Evolutionary conservation across 2,888 invertebrate species (phyloP).

Genomic region (Synanthedon tipuliformis): DNA sequence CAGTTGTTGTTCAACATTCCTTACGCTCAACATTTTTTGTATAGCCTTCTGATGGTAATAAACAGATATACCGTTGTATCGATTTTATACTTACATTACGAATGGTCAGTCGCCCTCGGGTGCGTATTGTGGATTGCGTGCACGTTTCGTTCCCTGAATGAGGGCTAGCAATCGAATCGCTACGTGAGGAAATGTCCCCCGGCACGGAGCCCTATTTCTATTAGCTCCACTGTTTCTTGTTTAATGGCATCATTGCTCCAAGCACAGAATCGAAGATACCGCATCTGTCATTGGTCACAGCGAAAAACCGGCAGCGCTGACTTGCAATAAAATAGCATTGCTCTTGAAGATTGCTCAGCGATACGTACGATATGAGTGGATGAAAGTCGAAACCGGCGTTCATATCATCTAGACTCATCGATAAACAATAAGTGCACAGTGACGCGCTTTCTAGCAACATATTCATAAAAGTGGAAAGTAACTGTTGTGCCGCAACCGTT

Average conservation of each 20-base stretch:
- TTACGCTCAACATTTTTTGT: not conserved
- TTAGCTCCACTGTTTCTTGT: conserved; percentile 14
- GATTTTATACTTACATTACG: conserved; percentile 16
- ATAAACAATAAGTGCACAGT: conserved; percentile 25
- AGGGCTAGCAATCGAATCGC: conserved; percentile 26
- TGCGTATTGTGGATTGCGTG: conserved; percentile 36
- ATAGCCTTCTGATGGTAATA: not conserved
- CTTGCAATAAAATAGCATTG: not conserved
- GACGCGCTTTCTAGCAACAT: conserved; percentile 18
- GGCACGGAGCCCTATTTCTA: conserved; percentile 22
- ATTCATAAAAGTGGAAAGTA: conserved; percentile 21
- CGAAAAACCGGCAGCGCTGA: too few species aligned
- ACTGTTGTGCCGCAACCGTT: conserved; percentile 23
- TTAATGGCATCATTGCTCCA: not conserved
- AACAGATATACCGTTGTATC: conserved; percentile 8
- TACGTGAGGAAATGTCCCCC: conserved; percentile 46
- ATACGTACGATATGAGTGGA: not conserved
- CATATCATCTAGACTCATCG: conserved; percentile 12
- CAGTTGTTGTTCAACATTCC: conserved; percentile 1
- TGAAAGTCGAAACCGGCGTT: too few species aligned
- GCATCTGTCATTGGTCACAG: too few species aligned
- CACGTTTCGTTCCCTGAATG: conserved; percentile 43
- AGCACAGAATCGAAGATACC: too few species aligned
- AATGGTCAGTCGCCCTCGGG: conserved; percentile 15
- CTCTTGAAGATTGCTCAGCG: not conserved